Base-by-base conservation (phyloP, 1,140 invertebrate genomes). In the Zaprionus lachaisei region DNA sequence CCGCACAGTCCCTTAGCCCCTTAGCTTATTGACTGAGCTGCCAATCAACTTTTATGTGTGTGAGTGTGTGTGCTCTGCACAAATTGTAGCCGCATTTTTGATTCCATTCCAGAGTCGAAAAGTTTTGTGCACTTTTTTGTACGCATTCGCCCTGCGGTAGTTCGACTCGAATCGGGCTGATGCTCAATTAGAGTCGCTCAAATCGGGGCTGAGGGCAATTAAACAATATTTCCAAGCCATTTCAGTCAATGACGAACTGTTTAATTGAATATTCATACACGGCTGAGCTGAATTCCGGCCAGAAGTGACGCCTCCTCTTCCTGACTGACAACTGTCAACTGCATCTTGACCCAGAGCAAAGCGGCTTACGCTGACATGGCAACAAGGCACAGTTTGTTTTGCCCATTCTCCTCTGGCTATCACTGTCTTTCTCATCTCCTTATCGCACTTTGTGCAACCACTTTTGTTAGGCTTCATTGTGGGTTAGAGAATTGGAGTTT, bases 321-420 rank as follows among this genome's bases (percentile, higher is more conserved):
- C 61, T 28, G 26, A 28, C 26, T 7, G 7, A 7, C 31, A 58
- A 67, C 49, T 65, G 55, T 56, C 57, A 47, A 47, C 63, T 75
- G 84, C 79, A 81, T 90, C 84, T 84, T 87, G 85, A 87, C 85
- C 84, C 89, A 87, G 74, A 89, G 64, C 71, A 89, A 87, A 87
- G 85, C 84, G 74, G 84, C 84, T 87, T 87, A 87, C 41, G 81
- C 84, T 89, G 81, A 81, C 78, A 70, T 80, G 79, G 76, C 70
- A 81, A 73, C 63, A 60, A 79, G 65, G n/a, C 7, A 2, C n/a
- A 17, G 7, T 2, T 9, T 44, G 41, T n/a, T 9, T 41, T n/a
- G 15, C 5, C 5, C 38, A 15, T 41, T 41, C 38, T n/a, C 15
- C 6, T 15, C 12, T 26, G 24, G 24, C 24, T 26, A 26, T 26